A percentile compares a stretch with the other conserved stretches of the same genome.
Conservation (phyloP, 2,113 vertebrate genomes). For the Amblyopsis rosae region DNA sequence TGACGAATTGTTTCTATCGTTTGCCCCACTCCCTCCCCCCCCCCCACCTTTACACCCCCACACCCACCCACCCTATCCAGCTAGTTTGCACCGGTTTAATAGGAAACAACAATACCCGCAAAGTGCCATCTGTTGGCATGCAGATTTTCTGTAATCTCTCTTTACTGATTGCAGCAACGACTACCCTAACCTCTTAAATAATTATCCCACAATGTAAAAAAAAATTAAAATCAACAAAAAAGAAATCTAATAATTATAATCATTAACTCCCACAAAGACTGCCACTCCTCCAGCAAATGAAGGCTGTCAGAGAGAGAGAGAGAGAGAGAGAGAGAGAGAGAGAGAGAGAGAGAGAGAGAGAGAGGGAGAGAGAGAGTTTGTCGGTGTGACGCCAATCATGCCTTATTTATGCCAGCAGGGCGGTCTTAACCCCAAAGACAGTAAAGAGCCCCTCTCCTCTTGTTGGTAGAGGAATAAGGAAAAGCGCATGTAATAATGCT, state of each 20-base stretch:
- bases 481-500: background rate
- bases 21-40: constrained; percentile 44
- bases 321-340: constrained; percentile 37
- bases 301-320: constrained; percentile 71
- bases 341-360: constrained; percentile 26
- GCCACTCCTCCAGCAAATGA: constrained; percentile 78
- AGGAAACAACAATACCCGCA: constrained; percentile 73
- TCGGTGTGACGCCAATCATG: constrained; percentile 69
- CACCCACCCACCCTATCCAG: constrained; percentile 46
- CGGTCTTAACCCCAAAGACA: constrained; percentile 49
- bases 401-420: constrained; percentile 71
- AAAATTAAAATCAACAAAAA: constrained; percentile 51
- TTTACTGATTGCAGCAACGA: constrained; percentile 83
- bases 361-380: constrained; percentile 28
- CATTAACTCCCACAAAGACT: constrained; percentile 82
- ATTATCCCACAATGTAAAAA: constrained; percentile 80
- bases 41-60: constrained; percentile 6
- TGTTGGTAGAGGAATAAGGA: background rate
- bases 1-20: constrained; percentile 66
- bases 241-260: constrained; percentile 82
- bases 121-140: constrained; percentile 80
- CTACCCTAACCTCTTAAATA: constrained; percentile 84
- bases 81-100: constrained; percentile 60
- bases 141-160: constrained; percentile 83
- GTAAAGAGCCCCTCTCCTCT: constrained; percentile 24